phyloP scores from a whole-genome alignment of 35 echinoderm and acorn worm genomes.

The Chiridota heheva region DNA sequence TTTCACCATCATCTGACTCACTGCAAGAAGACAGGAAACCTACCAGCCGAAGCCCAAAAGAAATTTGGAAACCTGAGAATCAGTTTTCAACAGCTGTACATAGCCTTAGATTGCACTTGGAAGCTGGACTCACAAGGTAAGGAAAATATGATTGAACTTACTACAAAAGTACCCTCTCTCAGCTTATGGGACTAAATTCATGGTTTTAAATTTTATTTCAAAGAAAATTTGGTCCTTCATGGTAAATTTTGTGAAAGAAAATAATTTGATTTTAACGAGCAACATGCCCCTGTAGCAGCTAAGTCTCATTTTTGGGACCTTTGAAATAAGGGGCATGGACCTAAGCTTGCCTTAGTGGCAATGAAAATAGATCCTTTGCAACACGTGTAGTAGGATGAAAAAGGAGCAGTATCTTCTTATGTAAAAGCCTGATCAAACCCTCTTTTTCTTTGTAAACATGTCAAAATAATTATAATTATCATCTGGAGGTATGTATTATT shows the following conservation, averaged over 20 bases:
- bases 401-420: no score
- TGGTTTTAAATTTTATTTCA: background rate
- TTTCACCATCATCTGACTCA: constrained; percentile 17
- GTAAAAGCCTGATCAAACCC: no score
- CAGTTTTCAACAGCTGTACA: constrained; percentile 35
- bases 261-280: background rate
- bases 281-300: background rate
- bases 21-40: background rate
- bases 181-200: no score
- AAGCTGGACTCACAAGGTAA: constrained; percentile 45
- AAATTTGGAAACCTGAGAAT: constrained; percentile 18
- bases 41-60: background rate
- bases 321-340: no score
- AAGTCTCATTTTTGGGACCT: background rate
- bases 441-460: no score
- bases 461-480: no score
- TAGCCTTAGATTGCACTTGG: constrained; percentile 54
- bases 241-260: background rate
- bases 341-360: no score
- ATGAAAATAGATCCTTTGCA: no score
- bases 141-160: background rate
- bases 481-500: no score
- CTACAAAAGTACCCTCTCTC: background rate
- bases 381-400: no score
- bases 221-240: background rate